Evolutionary conservation across 2,888 invertebrate genomes (phyloP), one percentile per base, ranked within the genome.

Genomic region (Pristionchus mayeri): DNA sequence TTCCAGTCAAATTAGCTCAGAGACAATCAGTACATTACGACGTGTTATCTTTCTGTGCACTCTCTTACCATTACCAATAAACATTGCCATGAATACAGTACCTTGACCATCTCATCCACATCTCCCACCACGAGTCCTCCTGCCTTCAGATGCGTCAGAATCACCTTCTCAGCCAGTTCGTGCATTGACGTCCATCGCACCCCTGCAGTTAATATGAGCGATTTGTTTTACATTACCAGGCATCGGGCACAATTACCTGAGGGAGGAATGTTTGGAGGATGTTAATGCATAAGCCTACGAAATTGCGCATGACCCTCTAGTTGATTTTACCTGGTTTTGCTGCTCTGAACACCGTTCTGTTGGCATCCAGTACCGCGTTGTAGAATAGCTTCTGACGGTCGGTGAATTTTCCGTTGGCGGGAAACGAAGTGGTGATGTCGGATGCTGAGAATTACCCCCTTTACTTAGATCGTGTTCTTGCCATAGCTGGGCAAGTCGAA

Each of bases 181-280:
- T 99, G 98, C 98, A 99, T 97, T 75, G 97, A 97, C 0, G 95
- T 95, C 98, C 98, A 99, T 85, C 95, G 94, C 4, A 97, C 96
- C 1, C 97, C 95, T 94, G 40, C 37, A 40, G 7, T 6, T 44
- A 9, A 6, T 13, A 44, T 9, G 44, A 9, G 44, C 44, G n/a
- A n/a, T n/a, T n/a, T n/a, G n/a, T n/a, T n/a, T n/a, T n/a, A n/a
- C n/a, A n/a, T n/a, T n/a, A n/a, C n/a, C n/a, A n/a, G n/a, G n/a
- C n/a, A n/a, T n/a, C n/a, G n/a, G n/a, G n/a, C n/a, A n/a, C n/a
- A n/a, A n/a, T n/a, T n/a, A n/a, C n/a, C n/a, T n/a, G n/a, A n/a
- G n/a, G n/a, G n/a, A n/a, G n/a, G n/a, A n/a, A n/a, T n/a, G n/a
- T n/a, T n/a, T n/a, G n/a, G n/a, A n/a, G n/a, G n/a, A n/a, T n/a